Percentiles rank a stretch among this genome's conserved stretches.
Evolutionary conservation across 2,113 vertebrate species (phyloP).

Genomic region (Spizaetus ornatus): DNA sequence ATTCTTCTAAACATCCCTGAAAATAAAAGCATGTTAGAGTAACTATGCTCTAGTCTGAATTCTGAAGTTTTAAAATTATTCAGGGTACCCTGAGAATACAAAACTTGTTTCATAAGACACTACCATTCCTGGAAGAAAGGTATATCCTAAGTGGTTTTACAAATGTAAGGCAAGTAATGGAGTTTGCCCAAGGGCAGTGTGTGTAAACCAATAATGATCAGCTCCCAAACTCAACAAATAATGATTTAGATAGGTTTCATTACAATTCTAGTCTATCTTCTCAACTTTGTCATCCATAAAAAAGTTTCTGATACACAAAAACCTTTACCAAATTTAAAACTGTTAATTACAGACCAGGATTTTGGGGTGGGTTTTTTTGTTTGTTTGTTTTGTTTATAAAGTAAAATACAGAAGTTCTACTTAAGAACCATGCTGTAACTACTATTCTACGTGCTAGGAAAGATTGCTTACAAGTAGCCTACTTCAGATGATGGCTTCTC

Average conservation of each 20-base stretch:
- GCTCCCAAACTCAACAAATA: neutral
- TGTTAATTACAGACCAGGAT: neutral
- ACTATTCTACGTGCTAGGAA: neutral
- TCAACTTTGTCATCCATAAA: neutral
- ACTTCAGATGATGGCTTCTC: neutral
- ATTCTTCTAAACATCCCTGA: constrained; percentile 95
- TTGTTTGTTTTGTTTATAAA: neutral
- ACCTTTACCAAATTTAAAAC: neutral
- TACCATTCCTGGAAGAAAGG: neutral
- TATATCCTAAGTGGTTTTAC: neutral
- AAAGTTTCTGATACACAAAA: neutral
- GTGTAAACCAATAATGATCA: neutral
- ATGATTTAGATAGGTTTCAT: neutral
- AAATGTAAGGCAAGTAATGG: neutral
- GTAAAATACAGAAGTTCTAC: neutral
- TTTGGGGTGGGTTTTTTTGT: neutral
- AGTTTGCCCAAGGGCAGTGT: neutral
- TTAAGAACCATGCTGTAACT: neutral
- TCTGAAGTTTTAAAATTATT: neutral
- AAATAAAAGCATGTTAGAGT: neutral
- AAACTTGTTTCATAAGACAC: neutral
- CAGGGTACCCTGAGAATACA: neutral
- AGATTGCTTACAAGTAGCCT: neutral
- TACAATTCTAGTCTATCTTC: neutral
- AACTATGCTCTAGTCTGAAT: neutral